Base-by-base conservation (phyloP, 2,797 vertebrate genomes). In the Nannoperca obscura region DNA sequence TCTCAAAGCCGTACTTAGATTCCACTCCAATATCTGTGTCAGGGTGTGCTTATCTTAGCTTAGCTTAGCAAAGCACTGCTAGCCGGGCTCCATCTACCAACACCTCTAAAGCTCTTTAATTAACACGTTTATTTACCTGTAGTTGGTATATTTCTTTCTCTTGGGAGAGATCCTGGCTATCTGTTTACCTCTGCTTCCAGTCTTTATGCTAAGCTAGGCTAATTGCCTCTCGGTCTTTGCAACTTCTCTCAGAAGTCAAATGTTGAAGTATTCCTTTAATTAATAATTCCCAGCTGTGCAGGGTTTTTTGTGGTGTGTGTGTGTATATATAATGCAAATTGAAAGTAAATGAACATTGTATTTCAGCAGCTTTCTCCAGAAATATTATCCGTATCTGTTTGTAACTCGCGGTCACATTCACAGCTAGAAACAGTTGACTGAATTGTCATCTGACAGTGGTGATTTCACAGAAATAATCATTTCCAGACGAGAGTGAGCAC, bases 401-500 rank as follows among this genome's bases (percentile, higher is more conserved):
- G 6, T 40, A 30, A 36, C n/a, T 59, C 5, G 24, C 14, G 50
- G 53, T 54, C 27, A 8, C 30, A 10, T 54, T 44, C 1, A 5
- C 32, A 13, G 40, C 9, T 11, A 0, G 9, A 2, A 50, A n/a
- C 42, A 10, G 20, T 22, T 38, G 19, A 30, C 13, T 2, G 7
- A 36, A 1, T 30, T 7, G 62, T 40, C 59, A 0, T 63, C 44
- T n/a, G 4, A 10, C 42, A 0, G n/a, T 6, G 30, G 54, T 12
- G 13, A 12, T 60, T 76, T 62, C 7, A 24, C 72, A 59, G 62
- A 19, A 62, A 34, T 36, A 14, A 20, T 55, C 7, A 40, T 65
- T 59, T 65, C 40, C 22, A 0, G 27, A 15, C 38, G 0, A 17
- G 42, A 15, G 63, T 20, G 55, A 79, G 59, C 71, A 6, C 49